A percentile compares a stretch with the other conserved stretches of the same genome.
Evolutionary conservation across 2,888 invertebrate species (phyloP).

Genomic region (Uropetala carovei): DNA sequence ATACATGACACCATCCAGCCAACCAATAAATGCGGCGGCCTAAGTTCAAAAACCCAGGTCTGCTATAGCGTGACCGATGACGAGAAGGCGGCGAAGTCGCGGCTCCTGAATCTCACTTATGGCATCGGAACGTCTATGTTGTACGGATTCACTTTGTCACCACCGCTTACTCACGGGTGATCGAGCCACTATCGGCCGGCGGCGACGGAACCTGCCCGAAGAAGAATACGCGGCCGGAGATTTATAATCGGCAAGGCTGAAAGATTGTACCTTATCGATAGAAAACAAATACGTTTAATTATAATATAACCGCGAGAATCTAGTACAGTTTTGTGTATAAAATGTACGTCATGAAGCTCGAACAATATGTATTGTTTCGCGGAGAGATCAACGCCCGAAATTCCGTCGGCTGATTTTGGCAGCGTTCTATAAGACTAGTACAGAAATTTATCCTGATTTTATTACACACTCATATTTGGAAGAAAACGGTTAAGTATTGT

Average conservation of each 20-base stretch:
- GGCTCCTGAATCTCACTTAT: constrained; percentile 44
- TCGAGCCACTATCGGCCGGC: constrained; percentile 22
- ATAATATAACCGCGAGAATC: not conserved
- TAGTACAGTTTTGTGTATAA: not conserved
- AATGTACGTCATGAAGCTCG: not conserved
- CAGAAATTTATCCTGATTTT: no score
- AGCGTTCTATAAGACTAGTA: no score
- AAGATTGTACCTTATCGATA: not conserved
- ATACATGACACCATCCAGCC: not conserved
- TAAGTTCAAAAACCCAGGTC: not conserved
- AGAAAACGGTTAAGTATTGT: no score
- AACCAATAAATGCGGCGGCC: constrained; percentile 24
- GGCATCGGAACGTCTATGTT: constrained; percentile 26
- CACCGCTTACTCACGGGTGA: constrained; percentile 31
- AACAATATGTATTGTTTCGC: not conserved
- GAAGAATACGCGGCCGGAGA: not conserved
- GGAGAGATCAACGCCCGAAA: constrained; percentile 25
- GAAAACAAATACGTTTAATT: constrained; percentile 12
- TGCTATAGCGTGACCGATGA: constrained; percentile 43
- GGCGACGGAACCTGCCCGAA: not conserved
- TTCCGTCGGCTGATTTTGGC: not conserved
- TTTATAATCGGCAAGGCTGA: not conserved
- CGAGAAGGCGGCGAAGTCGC: constrained; percentile 26
- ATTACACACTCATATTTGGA: no score
- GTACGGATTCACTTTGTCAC: constrained; percentile 47